phyloP scores from a whole-genome alignment of 2,113 vertebrate genomes.

The Emydocephalus ijimae region DNA sequence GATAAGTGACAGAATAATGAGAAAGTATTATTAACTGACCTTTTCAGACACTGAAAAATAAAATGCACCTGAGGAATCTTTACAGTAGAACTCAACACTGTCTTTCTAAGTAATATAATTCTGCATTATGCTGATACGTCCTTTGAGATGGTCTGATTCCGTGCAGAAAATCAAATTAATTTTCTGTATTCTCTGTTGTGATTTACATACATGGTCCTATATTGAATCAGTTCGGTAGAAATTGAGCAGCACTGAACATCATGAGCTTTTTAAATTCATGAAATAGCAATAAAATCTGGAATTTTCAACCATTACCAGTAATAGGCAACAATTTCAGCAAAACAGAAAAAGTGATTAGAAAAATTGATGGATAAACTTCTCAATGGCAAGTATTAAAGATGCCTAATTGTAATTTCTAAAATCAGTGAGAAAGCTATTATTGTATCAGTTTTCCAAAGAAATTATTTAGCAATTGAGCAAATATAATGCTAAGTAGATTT shows the following conservation, averaged over 20 bases:
- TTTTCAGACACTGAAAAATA: constrained; percentile 30
- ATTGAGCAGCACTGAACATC: background rate
- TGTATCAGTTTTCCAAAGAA: background rate
- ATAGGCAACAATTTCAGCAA: background rate
- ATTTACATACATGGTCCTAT: background rate
- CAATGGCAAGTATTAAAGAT: background rate
- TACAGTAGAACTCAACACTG: background rate
- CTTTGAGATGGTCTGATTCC: background rate
- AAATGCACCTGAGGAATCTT: constrained; percentile 19
- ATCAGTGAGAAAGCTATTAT: background rate
- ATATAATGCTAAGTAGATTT: background rate
- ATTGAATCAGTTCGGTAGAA: background rate
- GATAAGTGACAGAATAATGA: constrained; percentile 42
- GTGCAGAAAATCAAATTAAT: background rate
- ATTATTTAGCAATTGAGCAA: background rate
- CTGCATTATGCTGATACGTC: accelerated
- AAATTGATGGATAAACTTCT: background rate
- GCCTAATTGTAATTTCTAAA: background rate
- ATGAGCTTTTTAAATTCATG: constrained; percentile 9
- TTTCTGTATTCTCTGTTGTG: background rate
- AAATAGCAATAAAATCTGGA: background rate
- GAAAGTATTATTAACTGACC: constrained; percentile 42
- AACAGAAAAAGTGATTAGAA: background rate
- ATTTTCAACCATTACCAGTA: background rate
- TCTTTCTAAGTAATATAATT: background rate